Evolutionary conservation across 1,140 invertebrate genomes (phyloP), one percentile per base, ranked within the genome.

Genomic region (Octopus bimaculoides): DNA sequence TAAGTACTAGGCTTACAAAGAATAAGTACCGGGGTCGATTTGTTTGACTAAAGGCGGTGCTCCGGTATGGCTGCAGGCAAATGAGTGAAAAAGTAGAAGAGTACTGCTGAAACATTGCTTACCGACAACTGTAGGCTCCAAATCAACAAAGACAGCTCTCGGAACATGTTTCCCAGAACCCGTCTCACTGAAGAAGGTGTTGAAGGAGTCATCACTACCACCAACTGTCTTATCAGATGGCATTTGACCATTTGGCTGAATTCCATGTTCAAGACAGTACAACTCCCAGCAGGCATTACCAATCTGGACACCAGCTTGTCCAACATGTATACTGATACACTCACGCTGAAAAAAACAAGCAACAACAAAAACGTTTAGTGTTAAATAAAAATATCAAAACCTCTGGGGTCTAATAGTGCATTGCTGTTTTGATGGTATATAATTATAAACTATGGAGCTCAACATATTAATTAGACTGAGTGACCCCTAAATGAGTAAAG

Each of bases 211-310:
- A 75, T 69, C 56, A 61, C 17, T 61, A 84, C 92, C 92, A n/a
- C 92, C 92, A 84, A 92, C 92, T 82, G 91, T 92, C 73, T 84
- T 84, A 80, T 81, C 78, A 86, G 87, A 10, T 87, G 85, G 82
- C 82, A 83, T 80, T 82, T 92, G 91, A 4, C 95, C 95, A 90
- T 96, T 95, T 61, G 95, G 95, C 86, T 96, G 94, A 87, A 97
- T 96, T 69, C 95, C 95, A 90, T 96, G 95, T 89, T 96, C 95
- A 83, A 96, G 89, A 89, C 95, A 96, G 91, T 96, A 97, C 78
- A 97, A 91, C 88, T 97, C 96, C 92, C 92, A 93, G 85, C 92
- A 93, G 77, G 94, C 94, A 88, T 96, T 96, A 82, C 95, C 96
- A 87, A 61, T 94, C 71, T 95, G 95, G 88, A 96, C 94, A 88